Base-by-base conservation (phyloP, 2,797 vertebrate genomes). In the Spatula clypeata region DNA sequence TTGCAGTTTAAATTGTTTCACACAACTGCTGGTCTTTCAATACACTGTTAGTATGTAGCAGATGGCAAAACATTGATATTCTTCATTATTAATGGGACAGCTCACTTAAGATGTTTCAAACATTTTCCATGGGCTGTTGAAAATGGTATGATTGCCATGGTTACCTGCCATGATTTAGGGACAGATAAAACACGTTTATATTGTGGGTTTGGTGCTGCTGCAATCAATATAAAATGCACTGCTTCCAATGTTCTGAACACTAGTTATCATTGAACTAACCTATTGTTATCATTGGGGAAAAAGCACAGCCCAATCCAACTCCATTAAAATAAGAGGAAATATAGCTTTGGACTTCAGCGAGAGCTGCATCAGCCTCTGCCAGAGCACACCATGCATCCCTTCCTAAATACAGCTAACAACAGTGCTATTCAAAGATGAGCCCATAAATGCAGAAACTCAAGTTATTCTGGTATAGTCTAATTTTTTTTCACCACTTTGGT, bases 161-260 rank as follows among this genome's bases (percentile, higher is more conserved):
- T 93, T 90, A 97, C 92, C 79, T 71, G 86, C 58, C 71, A 79
- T 58, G 65, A 86, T 34, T 94, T 84, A 82, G 51, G 88, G 67
- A 82, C 34, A 60, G 34, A 79, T 62, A 62, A 42, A 91, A 67
- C 53, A 57, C 38, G 73, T 91, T 8, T 6, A 54, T 75, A 65
- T 67, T 86, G 57, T 64, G 86, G 18, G 4, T 57, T 88, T 69
- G 67, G 44, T 58, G 61, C 53, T 83, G 13, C n/a, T 18, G 19
- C 71, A 16, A 23, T 71, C n/a, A 60, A 70, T 49, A 45, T 16
- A 32, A 77, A n/a, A 44, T 26, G 26, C 13, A 4, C 38, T 31
- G 21, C 27, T 73, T 77, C 36, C 71, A 58, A 81, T 70, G 58
- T 45, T 75, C 58, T 32, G 82, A 57, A 40, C 5, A 38, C 17